phyloP scores from a whole-genome alignment of 2,888 invertebrate species.

The Embidobia sp. region DNA sequence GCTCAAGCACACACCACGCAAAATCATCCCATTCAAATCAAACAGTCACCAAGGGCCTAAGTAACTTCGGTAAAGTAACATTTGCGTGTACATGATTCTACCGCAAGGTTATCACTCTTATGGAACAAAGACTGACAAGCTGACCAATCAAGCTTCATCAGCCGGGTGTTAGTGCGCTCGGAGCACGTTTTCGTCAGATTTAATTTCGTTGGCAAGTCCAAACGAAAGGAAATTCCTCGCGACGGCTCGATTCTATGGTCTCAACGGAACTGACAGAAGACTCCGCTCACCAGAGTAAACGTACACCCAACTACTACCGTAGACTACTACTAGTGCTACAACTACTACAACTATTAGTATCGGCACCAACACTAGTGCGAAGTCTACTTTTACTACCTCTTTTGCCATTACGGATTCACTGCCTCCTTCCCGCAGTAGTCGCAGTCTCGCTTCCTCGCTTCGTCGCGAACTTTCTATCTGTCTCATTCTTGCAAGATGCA shows the following conservation, averaged over 20 bases:
- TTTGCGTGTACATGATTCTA: not conserved
- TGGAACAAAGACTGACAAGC: too few species aligned
- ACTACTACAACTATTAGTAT: slow-evolving; percentile 68
- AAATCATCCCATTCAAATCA: slow-evolving; percentile 5
- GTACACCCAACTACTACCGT: slow-evolving; percentile 73
- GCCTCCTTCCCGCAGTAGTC: slow-evolving; percentile 55
- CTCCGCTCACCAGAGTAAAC: slow-evolving; percentile 76
- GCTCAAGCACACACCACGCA: slow-evolving; percentile 2
- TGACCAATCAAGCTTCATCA: too few species aligned
- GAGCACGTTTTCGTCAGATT: not conserved
- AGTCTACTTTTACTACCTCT: slow-evolving; percentile 67
- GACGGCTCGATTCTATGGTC: slow-evolving; percentile 75
- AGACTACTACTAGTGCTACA: slow-evolving; percentile 68
- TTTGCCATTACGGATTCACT: slow-evolving; percentile 65
- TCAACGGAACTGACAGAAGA: slow-evolving; percentile 76
- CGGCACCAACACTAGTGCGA: slow-evolving; percentile 42
- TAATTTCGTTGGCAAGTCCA: not conserved
- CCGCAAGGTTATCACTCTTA: not conserved
- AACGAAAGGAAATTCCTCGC: slow-evolving; percentile 69
- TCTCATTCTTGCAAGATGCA: slow-evolving; percentile 67
- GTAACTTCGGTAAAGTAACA: not conserved
- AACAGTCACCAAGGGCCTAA: not conserved
- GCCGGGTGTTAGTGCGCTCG: too few species aligned
- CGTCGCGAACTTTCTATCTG: slow-evolving; percentile 67
- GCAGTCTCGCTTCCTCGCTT: slow-evolving; percentile 67